Evolutionary conservation across 2,797 vertebrate genomes (phyloP).

Genomic region (Melopsittacus undulatus): DNA sequence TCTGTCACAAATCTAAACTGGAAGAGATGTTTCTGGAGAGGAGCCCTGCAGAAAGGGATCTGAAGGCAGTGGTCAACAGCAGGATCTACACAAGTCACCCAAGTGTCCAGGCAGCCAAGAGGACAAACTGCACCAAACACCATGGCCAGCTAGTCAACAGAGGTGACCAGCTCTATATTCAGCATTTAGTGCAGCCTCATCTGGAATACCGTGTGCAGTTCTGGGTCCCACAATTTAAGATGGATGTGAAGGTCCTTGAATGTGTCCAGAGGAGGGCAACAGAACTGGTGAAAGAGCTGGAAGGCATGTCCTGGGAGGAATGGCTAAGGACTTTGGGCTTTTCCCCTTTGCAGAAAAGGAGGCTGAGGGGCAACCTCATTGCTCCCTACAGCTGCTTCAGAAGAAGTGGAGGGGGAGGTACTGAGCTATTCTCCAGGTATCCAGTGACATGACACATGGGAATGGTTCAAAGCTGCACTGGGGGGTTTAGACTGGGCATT

Average conservation of each 20-base stretch:
- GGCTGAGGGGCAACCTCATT: not conserved
- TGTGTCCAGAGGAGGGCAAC: not conserved
- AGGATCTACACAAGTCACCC: not conserved
- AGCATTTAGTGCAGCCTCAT: accelerated
- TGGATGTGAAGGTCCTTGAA: not conserved
- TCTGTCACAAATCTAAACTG: not conserved
- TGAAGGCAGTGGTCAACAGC: not conserved
- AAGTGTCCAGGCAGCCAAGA: not conserved
- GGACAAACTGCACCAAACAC: not conserved
- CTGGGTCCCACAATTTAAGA: not conserved
- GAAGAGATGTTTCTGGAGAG: not conserved
- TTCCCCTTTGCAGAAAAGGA: not conserved
- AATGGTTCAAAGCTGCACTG: not conserved
- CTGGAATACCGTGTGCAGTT: not conserved
- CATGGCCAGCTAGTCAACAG: accelerated
- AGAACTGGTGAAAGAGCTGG: not conserved
- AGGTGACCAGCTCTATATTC: not conserved
- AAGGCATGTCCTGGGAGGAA: not conserved
- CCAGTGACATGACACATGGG: not conserved
- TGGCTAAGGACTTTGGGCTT: not conserved
- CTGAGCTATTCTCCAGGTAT: not conserved
- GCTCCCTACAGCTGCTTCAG: not conserved
- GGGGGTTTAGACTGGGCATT: not conserved
- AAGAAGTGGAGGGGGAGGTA: too few relatives aligned
- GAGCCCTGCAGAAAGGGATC: not conserved